These are phyloP conservation scores for Prochilodus magdalenae DNA, from an alignment of 2,113 vertebrate genomes.

Conservation along the genomic window DNA sequence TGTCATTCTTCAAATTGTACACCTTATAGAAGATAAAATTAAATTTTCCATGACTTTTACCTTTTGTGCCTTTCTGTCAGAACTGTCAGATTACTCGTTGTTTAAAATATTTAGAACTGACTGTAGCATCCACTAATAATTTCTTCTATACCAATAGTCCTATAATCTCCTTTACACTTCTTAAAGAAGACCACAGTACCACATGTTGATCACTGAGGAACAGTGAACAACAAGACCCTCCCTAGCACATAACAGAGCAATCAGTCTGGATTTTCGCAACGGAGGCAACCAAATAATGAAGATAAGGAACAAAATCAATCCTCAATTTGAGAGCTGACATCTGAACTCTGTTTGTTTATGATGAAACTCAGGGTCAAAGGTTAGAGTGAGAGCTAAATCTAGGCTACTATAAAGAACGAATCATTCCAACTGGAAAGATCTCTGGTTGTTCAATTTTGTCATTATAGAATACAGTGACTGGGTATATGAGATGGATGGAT, in stretches of 20 bases:
- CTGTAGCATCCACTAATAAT: too few relatives aligned
- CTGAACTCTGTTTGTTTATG: slow-evolving; percentile 42
- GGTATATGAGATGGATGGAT: neutral
- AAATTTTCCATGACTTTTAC: too few relatives aligned
- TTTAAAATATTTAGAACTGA: too few relatives aligned
- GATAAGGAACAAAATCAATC: slow-evolving; percentile 50
- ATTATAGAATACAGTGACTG: neutral
- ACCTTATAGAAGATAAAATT: too few relatives aligned
- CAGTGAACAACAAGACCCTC: slow-evolving; percentile 2
- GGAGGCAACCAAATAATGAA: slow-evolving; percentile 26
- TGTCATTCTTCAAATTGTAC: too few relatives aligned
- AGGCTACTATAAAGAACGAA: neutral
- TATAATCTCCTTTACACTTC: too few relatives aligned
- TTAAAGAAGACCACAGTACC: neutral
- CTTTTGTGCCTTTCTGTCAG: too few relatives aligned
- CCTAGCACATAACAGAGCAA: neutral
- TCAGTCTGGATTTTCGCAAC: slow-evolving; percentile 48
- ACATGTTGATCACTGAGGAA: slow-evolving; percentile 37
- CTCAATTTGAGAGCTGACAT: slow-evolving; percentile 23
- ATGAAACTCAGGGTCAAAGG: slow-evolving; percentile 53
- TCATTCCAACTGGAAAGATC: neutral
- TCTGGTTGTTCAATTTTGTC: neutral
- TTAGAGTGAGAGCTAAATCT: slow-evolving; percentile 26
- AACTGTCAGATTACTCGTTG: too few relatives aligned
- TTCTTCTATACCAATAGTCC: too few relatives aligned